Conservation (phyloP, 2,888 invertebrate species). For the Eledone cirrhosa region DNA sequence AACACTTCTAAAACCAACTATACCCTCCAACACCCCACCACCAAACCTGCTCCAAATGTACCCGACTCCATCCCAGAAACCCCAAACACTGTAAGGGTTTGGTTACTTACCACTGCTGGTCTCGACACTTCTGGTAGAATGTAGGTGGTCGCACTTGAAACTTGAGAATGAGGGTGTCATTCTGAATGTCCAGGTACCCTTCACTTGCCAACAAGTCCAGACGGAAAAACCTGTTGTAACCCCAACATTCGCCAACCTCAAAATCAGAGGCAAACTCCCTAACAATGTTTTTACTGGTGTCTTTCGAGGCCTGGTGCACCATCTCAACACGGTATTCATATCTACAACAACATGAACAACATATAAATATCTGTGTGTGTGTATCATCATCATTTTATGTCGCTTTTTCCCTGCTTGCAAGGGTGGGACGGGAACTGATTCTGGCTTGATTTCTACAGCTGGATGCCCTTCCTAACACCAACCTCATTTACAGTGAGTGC, state of each 20-base stretch:
- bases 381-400: too few relatives aligned
- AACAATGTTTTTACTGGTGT: slow-evolving; percentile 79
- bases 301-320: slow-evolving; percentile 88
- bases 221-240: slow-evolving; percentile 91
- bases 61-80: too few relatives aligned
- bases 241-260: slow-evolving; percentile 96
- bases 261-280: slow-evolving; percentile 95
- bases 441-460: too few relatives aligned
- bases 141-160: slow-evolving; percentile 93
- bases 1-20: too few relatives aligned
- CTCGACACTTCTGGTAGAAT: slow-evolving; percentile 90
- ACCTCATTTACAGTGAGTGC: too few relatives aligned
- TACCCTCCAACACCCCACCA: too few relatives aligned
- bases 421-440: too few relatives aligned
- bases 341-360: slow-evolving; percentile 67
- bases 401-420: too few relatives aligned
- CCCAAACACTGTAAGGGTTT: too few relatives aligned
- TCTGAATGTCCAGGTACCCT: slow-evolving; percentile 85
- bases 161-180: slow-evolving; percentile 84
- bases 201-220: slow-evolving; percentile 88
- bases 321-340: slow-evolving; percentile 94
- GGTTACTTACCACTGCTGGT: slow-evolving; percentile 75
- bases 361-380: too few relatives aligned
- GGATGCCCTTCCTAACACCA: too few relatives aligned
- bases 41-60: too few relatives aligned